Base-by-base conservation (phyloP, 2,888 invertebrate species). In the Heliconius erato region DNA sequence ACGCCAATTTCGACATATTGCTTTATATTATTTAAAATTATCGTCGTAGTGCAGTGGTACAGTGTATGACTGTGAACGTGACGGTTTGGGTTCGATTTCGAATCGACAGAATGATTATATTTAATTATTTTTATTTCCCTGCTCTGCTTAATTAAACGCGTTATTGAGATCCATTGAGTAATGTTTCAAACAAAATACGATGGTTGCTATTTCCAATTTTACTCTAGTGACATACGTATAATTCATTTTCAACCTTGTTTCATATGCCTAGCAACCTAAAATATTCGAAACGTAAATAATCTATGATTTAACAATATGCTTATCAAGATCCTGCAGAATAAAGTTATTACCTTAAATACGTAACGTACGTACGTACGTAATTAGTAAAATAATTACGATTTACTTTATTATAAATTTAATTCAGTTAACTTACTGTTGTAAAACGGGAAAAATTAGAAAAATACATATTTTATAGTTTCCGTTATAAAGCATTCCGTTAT, bases 1-100 rank as follows among this genome's bases (percentile, higher is more conserved):
- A 89, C 88, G 79, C 74, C 82, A 91, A 90, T 89, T 91, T 88
- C 87, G 67, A 40, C 40, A 23, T 77, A 77, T 35, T 54, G 49
- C 74, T 69, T 84, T 68, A 74, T 80, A 26, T 40, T 26, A 72
- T 26, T 16, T 9, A 72, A 54, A 54, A 54, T 54, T 19, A 23
- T 19, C 23, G 2, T 7, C 3, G 54, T 54, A 2, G 23, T 23
- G 54, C 23, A 54, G 23, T 23, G 54, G 9, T 2, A 54, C 9
- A 54, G 54, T 23, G 54, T 19, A 0, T 0, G 3, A 54, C 9
- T 54, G 9, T 23, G 2, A 23, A 23, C 7, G 19, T 54, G 54
- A 54, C 0, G 54, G 54, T 23, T 23, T 54, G 54, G 9, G 0
- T 54, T 54, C 9, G 23, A 54, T 54, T 23, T 54, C 19, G 19